A percentile compares a stretch with the other conserved stretches of the same genome.
These are phyloP conservation scores for Peromyscus maniculatus DNA, from an alignment of 2,113 vertebrate genomes.

Conservation along the genomic window DNA sequence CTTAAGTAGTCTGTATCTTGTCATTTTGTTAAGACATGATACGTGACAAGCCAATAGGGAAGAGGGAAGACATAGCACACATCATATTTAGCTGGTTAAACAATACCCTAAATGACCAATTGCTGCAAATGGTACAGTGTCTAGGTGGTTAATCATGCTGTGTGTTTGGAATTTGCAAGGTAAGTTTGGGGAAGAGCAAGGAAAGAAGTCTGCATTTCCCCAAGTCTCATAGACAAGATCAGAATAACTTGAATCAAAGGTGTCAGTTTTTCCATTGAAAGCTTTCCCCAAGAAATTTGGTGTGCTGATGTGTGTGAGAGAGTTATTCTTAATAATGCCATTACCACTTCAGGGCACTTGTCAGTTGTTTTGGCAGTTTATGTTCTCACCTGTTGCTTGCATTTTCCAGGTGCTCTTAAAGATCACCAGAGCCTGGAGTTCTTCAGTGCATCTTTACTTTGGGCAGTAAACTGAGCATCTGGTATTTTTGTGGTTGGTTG, in stretches of 20 bases:
- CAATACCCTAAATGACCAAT: not conserved
- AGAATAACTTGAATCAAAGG: not conserved
- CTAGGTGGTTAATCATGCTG: constrained; percentile 4
- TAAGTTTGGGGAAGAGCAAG: constrained; percentile 20
- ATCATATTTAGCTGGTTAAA: not conserved
- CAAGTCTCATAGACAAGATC: not conserved
- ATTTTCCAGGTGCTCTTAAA: constrained; percentile 41
- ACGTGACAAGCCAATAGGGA: constrained; percentile 49
- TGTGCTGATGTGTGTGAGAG: not conserved
- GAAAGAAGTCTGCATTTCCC: not conserved
- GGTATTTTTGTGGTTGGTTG: not conserved
- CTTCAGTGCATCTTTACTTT: not conserved
- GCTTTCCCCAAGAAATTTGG: not conserved
- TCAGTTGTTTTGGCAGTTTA: constrained; percentile 26
- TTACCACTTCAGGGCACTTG: not conserved
- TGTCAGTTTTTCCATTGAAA: constrained; percentile 49
- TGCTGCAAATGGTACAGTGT: constrained; percentile 30
- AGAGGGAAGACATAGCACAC: constrained; percentile 31
- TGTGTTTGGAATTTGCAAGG: constrained; percentile 6
- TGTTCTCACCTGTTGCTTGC: not conserved
- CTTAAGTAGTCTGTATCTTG: not conserved
- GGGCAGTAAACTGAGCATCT: not conserved
- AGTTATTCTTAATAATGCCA: not conserved
- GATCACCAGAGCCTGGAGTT: not conserved
- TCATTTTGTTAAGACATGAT: constrained; percentile 47